A percentile compares a stretch with the other conserved stretches of the same genome.
These are phyloP conservation scores for Trypoxylon attenuatum DNA, from an alignment of 2,888 invertebrate species.

Conservation along the genomic window DNA sequence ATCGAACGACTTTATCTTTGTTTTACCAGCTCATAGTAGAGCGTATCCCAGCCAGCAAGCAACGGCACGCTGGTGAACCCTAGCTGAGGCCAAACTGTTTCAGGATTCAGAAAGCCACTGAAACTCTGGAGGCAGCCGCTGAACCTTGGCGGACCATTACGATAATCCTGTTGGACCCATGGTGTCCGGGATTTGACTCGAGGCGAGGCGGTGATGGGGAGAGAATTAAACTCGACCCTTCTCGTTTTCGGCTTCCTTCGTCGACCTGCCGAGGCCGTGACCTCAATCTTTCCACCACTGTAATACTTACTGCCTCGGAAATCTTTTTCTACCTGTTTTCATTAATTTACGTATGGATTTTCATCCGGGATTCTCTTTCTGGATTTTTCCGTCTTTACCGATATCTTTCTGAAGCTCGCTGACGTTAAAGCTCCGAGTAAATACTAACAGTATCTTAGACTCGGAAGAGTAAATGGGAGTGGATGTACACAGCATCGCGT, in stretches of 20 bases:
- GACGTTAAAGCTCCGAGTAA: no score
- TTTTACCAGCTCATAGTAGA: slow-evolving; percentile 2
- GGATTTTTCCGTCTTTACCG: no score
- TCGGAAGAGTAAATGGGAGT: no score
- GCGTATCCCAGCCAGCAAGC: not conserved
- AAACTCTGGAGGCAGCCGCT: slow-evolving; percentile 57
- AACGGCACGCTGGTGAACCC: no score
- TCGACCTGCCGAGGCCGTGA: slow-evolving; percentile 41
- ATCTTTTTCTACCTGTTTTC: no score
- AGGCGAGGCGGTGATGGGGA: slow-evolving; percentile 53
- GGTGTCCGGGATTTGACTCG: slow-evolving; percentile 61
- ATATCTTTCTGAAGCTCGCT: no score
- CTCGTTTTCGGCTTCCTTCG: slow-evolving; percentile 8
- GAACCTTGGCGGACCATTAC: slow-evolving; percentile 69
- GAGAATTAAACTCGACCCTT: slow-evolving; percentile 54
- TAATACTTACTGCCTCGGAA: no score
- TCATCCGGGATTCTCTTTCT: no score
- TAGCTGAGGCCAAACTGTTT: slow-evolving; percentile 21
- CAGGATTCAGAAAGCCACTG: slow-evolving; percentile 35
- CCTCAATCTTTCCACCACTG: slow-evolving; percentile 39
- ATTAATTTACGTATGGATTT: no score
- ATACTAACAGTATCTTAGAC: no score
- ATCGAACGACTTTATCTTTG: not conserved
- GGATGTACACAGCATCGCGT: no score
- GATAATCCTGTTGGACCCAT: slow-evolving; percentile 70